Evolutionary conservation across 1,140 invertebrate genomes (phyloP).

Genomic region (Pachypeltis micranthus): DNA sequence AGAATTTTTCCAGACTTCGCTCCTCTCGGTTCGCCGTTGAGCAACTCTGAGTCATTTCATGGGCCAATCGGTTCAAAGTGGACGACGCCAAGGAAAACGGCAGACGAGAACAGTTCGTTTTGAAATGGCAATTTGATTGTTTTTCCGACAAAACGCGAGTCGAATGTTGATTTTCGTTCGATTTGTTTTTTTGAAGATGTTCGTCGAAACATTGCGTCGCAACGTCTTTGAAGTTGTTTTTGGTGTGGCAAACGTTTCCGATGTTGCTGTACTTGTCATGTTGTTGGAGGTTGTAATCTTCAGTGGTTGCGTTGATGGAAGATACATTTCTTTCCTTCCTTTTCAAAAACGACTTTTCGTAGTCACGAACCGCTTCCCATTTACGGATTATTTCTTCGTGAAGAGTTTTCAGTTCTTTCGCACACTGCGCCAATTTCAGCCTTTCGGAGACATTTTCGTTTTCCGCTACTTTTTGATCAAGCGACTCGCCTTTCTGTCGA

Average conservation of each 20-base stretch:
- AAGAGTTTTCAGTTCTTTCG: neutral
- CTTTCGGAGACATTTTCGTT: neutral
- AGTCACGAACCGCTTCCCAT: neutral
- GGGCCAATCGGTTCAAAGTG: neutral
- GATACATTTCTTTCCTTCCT: neutral
- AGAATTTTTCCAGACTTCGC: neutral
- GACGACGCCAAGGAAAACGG: neutral
- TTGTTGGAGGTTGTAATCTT: too few relatives aligned
- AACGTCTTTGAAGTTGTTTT: neutral
- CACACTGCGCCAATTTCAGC: neutral
- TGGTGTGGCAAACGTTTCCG: neutral
- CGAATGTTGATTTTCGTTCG: neutral
- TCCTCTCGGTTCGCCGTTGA: neutral
- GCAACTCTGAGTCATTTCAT: neutral
- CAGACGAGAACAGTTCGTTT: neutral
- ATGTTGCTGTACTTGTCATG: neutral
- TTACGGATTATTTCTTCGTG: neutral
- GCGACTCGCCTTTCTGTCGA: neutral
- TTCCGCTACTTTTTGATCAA: neutral
- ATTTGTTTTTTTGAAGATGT: too few relatives aligned
- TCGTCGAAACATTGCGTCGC: too few relatives aligned
- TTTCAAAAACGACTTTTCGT: neutral
- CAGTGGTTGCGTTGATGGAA: too few relatives aligned
- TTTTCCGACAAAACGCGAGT: neutral
- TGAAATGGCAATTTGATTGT: neutral